phyloP scores from a whole-genome alignment of 2,888 invertebrate species.

The Cerceris ruficornis region DNA sequence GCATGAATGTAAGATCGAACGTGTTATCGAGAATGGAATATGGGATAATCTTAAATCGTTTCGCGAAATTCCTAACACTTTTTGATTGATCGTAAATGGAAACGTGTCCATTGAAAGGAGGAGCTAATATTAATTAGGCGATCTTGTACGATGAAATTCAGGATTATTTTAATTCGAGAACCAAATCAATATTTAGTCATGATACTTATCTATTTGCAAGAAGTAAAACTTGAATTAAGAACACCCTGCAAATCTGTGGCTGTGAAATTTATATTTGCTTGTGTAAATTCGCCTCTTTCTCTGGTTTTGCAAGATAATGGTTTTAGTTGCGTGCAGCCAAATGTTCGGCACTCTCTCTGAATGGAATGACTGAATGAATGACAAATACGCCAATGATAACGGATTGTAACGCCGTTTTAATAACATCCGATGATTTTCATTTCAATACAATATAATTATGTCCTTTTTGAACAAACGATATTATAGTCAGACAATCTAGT shows the following conservation, averaged over 20 bases:
- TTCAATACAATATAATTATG: background rate
- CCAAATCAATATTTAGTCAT: conserved; percentile 2
- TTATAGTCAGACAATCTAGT: background rate
- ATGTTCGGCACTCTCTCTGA: background rate
- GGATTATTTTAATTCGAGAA: background rate
- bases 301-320: conserved; percentile 13
- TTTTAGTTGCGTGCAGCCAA: background rate
- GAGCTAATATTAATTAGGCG: background rate
- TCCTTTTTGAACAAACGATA: background rate
- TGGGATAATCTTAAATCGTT: too few relatives aligned
- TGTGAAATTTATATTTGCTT: conserved; percentile 57
- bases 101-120: background rate
- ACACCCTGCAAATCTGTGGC: conserved; percentile 44
- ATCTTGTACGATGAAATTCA: background rate
- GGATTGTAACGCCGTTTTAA: background rate
- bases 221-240: conserved; percentile 5
- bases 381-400: background rate
- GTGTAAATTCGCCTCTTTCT: conserved; percentile 28
- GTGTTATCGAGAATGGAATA: background rate
- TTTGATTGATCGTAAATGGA: background rate
- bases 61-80: too few relatives aligned
- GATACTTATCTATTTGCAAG: conserved; percentile 11
- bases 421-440: background rate
- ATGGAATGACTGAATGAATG: background rate
- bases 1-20: background rate